Base-by-base conservation (phyloP, 2,888 invertebrate species). In the Eucera pruinosa region DNA sequence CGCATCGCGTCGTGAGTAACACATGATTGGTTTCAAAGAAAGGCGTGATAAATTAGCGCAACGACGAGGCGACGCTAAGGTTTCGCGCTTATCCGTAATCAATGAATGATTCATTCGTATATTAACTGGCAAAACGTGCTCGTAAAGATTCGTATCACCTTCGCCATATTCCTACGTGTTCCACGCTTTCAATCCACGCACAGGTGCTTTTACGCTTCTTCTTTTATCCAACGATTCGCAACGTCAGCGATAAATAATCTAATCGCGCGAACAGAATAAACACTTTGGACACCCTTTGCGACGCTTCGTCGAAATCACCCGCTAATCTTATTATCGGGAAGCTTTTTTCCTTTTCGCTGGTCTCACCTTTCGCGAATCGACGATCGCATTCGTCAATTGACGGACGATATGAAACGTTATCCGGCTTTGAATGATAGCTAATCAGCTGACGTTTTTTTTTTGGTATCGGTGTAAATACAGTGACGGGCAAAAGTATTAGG, bases 191-290 rank as follows among this genome's bases (percentile, higher is more conserved):
- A 3, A 1, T 1, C 13, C 13, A 1, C 43, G 11, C 54, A 25
- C 55, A 27, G 55, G 30, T 70, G 30, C 9, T 20, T 52, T 18
- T 13, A 0, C 36, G 27, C 11, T 45, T 11, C 13, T 50, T 30
- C 27, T 72, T 27, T 36, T 27, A 18, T 18, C 45, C 30, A 7
- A 27, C 18, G 33, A 50, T 18, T 43, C 20, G 58, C 61, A n/a
- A 18, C 30, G 65, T 30, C 18, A 36, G 50, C 74, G 64, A 70
- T 47, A 57, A 66, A 75, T 61, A 71, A 79, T 79, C 71, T 60
- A 76, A 79, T 79, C 71, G 60, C 48, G 3, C 25, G 13, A 36
- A 41, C 47, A 23, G 54, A 9, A 57, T 67, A 33, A 62, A 41
- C 67, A 33, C 13, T 52, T 72, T 54, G 11, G 36, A 45, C 58